These are phyloP conservation scores for Cotesia congregata DNA, from an alignment of 2,888 invertebrate genomes.

Conservation along the genomic window DNA sequence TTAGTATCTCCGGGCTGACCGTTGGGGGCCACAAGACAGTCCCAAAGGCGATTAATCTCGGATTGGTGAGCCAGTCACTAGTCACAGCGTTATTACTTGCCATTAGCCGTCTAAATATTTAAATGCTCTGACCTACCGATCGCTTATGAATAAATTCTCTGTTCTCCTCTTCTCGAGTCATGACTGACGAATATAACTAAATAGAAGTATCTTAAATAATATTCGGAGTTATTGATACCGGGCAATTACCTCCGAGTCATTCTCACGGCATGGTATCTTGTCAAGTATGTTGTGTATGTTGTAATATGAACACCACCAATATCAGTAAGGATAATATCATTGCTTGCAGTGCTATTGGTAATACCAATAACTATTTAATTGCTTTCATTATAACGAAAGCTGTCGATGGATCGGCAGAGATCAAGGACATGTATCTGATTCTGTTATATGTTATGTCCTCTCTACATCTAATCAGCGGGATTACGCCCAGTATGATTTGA, in stretches of 20 bases:
- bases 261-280: not conserved
- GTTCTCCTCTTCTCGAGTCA: not conserved
- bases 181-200: not conserved
- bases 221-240: not conserved
- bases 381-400: not conserved
- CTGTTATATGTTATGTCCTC: not conserved
- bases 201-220: constrained; percentile 4
- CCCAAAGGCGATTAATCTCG: constrained; percentile 33
- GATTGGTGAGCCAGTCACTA: constrained; percentile 12
- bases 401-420: not conserved
- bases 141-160: not conserved
- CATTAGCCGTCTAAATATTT: constrained; percentile 9
- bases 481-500: not conserved
- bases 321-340: no score
- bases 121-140: constrained; percentile 4
- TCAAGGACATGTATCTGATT: not conserved
- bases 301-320: no score
- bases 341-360: not conserved
- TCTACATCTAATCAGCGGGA: not conserved
- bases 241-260: not conserved
- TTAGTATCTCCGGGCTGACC: constrained; percentile 44
- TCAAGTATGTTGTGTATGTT: no score
- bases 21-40: constrained; percentile 34
- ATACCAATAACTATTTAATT: not conserved
- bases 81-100: not conserved